Base-by-base conservation (phyloP, 2,797 vertebrate genomes). In the Megaceryle alcyon region DNA sequence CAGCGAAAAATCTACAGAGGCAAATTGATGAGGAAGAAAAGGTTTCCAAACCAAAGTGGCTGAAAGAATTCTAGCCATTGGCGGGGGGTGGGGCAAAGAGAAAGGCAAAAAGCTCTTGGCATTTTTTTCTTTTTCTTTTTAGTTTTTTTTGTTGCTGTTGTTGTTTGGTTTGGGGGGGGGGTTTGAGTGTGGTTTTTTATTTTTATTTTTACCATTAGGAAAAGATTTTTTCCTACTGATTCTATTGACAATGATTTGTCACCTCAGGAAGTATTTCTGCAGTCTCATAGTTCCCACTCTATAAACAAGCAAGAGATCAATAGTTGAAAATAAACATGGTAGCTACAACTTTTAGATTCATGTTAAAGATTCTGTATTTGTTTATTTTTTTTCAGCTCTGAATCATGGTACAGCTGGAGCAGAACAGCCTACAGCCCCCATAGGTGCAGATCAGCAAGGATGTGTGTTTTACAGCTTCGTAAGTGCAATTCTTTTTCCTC, bases 1-100 rank as follows among this genome's bases (percentile, higher is more conserved):
- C 70, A 92, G 90, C 57, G 92, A 94, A 82, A 82, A 90, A 64
- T 77, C 77, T 92, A 43, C 80, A 61, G 90, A 93, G 66, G 80
- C 68, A 97, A 96, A 96, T 37, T 84, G 73, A 79, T 70, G 85
- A 90, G 73, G 63, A 94, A 90, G 70, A 90, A 92, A 94, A 96
- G 69, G 29, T 82, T 95, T 92, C 60, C 37, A 86, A 63, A 88
- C 31, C 22, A 31, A 76, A 86, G 39, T 31, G 43, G 28, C 54
- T 89, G 37, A 92, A 93, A 89, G n/a, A 82, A 73, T 71, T 82
- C 22, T 15, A 73, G 33, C 48, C 21, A 20, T 2, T 71, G 29
- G 3, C 6, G 15, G 22, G 22, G 12, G 37, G 39, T 35, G 35
- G 35, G 35, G 35, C 35, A 35, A 35, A 35, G 35, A 35, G 35